A percentile compares a stretch with the other conserved stretches of the same genome.
phyloP scores from a whole-genome alignment of 1,140 invertebrate species.

The Temnothorax nylanderi region DNA sequence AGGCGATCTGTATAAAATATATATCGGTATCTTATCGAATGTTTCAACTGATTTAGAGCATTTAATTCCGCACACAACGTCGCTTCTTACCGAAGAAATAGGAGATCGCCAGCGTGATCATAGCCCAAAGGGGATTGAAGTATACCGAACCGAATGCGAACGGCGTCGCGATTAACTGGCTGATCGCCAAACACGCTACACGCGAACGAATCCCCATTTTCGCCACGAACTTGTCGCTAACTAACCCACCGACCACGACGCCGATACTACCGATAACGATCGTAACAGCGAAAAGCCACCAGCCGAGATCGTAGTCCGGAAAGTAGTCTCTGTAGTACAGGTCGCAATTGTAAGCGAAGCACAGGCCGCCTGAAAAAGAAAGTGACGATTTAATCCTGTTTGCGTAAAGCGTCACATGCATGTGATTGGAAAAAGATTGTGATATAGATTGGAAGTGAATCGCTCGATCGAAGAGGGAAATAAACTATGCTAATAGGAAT shows the following conservation, averaged over 20 bases:
- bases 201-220: conserved; percentile 94
- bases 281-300: conserved; percentile 95
- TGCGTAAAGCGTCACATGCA: background rate
- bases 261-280: conserved; percentile 95
- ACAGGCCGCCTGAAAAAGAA: conserved; percentile 90
- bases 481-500: background rate
- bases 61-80: background rate
- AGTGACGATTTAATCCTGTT: background rate
- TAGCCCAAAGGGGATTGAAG: conserved; percentile 93
- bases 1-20: background rate
- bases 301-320: conserved; percentile 94
- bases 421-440: conserved; percentile 7
- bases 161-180: conserved; percentile 94
- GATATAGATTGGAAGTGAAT: conserved; percentile 2
- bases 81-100: conserved; percentile 92
- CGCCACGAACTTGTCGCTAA: conserved; percentile 95
- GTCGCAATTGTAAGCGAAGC: conserved; percentile 96
- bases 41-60: background rate
- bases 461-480: background rate
- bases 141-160: conserved; percentile 96
- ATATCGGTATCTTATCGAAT: background rate
- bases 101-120: conserved; percentile 93
- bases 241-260: conserved; percentile 94
- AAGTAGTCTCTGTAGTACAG: conserved; percentile 95
- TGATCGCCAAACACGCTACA: conserved; percentile 93